Evolutionary conservation across 2,797 vertebrate species (phyloP).

Genomic region (Notoglanidium macrostoma): DNA sequence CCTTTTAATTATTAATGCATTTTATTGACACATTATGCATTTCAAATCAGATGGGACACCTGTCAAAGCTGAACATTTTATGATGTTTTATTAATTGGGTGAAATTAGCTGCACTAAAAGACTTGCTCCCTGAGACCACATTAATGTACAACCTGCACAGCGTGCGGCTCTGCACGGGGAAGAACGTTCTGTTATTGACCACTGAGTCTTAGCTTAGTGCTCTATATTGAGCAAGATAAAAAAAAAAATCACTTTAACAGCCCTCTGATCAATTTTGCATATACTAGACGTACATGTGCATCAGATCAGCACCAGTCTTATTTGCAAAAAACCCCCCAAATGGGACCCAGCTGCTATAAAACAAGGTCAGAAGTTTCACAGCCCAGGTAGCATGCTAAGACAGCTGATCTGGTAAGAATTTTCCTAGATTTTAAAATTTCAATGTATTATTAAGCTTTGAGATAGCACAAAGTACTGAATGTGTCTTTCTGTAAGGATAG

Average conservation of each 20-base stretch:
- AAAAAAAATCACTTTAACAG: not conserved
- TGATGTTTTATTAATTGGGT: slow-evolving; percentile 3
- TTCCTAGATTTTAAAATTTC: not conserved
- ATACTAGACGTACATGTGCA: slow-evolving; percentile 26
- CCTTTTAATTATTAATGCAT: not conserved
- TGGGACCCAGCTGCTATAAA: slow-evolving; percentile 3
- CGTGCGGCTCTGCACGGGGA: slow-evolving; percentile 33
- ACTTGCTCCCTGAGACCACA: slow-evolving; percentile 51
- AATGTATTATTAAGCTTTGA: not conserved
- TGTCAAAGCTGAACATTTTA: not conserved
- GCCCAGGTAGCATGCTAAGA: slow-evolving; percentile 12
- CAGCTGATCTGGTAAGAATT: slow-evolving; percentile 5
- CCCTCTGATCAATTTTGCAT: slow-evolving; percentile 35
- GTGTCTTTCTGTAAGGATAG: not conserved
- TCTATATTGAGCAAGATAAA: not conserved
- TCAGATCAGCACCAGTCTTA: slow-evolving; percentile 41
- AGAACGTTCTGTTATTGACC: slow-evolving; percentile 30
- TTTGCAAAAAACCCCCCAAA: slow-evolving; percentile 19
- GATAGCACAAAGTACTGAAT: not conserved
- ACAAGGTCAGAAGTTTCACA: slow-evolving; percentile 6
- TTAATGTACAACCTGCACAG: slow-evolving; percentile 36
- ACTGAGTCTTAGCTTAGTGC: slow-evolving; percentile 8
- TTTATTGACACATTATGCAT: not conserved
- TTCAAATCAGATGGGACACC: not conserved
- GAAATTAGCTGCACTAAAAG: slow-evolving; percentile 39